Evolutionary conservation across 2,888 invertebrate genomes (phyloP).

Genomic region (Criorhina ranunculi): DNA sequence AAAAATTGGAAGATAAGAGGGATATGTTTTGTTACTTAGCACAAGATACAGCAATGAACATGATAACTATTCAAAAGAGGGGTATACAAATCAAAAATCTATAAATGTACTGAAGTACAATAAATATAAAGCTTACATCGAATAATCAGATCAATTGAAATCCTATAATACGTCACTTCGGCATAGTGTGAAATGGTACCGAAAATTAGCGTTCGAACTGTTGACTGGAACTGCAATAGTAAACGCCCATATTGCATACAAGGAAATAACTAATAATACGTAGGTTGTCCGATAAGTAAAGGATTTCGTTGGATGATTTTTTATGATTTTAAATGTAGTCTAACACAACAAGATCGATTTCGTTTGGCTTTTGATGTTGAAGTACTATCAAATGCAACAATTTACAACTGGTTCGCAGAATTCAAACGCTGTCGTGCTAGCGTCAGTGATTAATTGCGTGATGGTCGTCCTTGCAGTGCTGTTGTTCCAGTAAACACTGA

Average conservation of each 20-base stretch:
- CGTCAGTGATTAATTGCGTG: no score
- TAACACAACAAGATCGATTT: no score
- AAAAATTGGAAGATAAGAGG: slow-evolving; percentile 13
- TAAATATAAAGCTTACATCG: slow-evolving; percentile 3
- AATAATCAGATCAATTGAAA: not conserved
- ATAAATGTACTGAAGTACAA: slow-evolving; percentile 2
- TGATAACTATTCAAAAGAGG: slow-evolving; percentile 1
- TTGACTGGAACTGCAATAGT: slow-evolving; percentile 1
- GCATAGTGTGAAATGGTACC: slow-evolving; percentile 7
- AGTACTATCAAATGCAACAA: no score
- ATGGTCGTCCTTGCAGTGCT: no score
- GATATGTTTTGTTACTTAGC: slow-evolving; percentile 6
- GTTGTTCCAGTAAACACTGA: no score
- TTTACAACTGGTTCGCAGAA: no score
- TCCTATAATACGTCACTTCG: slow-evolving; percentile 7
- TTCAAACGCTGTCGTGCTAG: no score
- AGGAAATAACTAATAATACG: not conserved
- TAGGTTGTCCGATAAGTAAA: no score
- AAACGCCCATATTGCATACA: slow-evolving; percentile 5
- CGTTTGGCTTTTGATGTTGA: no score
- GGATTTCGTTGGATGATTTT: no score
- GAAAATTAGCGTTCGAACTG: slow-evolving; percentile 14
- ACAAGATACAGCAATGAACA: slow-evolving; percentile 5
- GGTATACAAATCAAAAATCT: no score
- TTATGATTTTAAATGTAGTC: no score